phyloP scores from a whole-genome alignment of 2,113 vertebrate genomes.

The Mesitornis unicolor region DNA sequence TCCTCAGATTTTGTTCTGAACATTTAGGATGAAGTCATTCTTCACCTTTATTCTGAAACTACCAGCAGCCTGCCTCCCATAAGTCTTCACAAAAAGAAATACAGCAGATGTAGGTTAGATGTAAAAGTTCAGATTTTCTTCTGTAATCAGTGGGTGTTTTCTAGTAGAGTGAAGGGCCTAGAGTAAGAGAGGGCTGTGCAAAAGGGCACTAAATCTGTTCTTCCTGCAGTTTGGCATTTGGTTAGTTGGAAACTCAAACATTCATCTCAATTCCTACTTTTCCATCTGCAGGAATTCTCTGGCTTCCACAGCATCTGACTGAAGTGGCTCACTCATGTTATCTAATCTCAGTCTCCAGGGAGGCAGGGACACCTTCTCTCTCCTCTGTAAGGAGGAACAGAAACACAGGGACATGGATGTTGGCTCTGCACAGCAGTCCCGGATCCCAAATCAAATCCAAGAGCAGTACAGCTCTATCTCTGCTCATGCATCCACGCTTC shows the following conservation, averaged over 20 bases:
- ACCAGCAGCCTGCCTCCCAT: neutral
- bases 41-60: neutral
- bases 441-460: neutral
- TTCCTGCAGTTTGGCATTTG: neutral
- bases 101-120: neutral
- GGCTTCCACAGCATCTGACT: neutral
- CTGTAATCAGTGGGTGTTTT: neutral
- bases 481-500: neutral
- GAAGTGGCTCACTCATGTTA: neutral
- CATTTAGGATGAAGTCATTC: neutral
- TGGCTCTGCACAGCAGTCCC: neutral
- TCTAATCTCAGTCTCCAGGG: neutral
- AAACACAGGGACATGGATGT: neutral
- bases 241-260: neutral
- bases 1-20: neutral
- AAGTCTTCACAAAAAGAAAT: neutral
- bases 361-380: neutral
- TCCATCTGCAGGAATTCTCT: neutral
- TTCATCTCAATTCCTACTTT: neutral
- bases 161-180: neutral
- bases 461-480: neutral
- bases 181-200: neutral
- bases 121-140: neutral
- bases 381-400: neutral
- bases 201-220: neutral